Conservation (phyloP, 2,888 invertebrate genomes). For the Peribatodes rhomboidaria region DNA sequence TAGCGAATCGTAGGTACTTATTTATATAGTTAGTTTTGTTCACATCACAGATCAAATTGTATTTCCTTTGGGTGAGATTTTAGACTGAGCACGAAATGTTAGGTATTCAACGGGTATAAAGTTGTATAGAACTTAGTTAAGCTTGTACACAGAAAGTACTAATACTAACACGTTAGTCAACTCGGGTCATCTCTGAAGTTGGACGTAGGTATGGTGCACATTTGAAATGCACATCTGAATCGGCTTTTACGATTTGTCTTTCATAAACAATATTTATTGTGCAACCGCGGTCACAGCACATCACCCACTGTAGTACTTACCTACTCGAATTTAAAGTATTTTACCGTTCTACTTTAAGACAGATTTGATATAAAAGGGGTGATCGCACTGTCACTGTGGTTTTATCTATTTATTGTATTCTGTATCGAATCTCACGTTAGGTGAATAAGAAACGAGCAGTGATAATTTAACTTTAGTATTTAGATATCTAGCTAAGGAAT, state of each 20-base stretch:
- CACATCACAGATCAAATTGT: conserved; percentile 45
- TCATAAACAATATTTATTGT: conserved; percentile 40
- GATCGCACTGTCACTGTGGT: conserved; percentile 51
- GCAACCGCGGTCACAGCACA: conserved; percentile 7
- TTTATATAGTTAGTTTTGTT: conserved; percentile 33
- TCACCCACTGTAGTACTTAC: no score
- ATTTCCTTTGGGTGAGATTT: conserved; percentile 61
- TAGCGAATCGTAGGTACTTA: conserved; percentile 50
- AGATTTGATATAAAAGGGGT: conserved; percentile 27
- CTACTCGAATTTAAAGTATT: conserved; percentile 43
- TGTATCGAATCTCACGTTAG: conserved; percentile 61
- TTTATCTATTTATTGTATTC: conserved; percentile 50
- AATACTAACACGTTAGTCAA: conserved; percentile 38
- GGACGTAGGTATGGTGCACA: conserved; percentile 18
- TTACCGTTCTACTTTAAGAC: conserved; percentile 31
- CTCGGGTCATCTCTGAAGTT: conserved; percentile 12
- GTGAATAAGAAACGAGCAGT: conserved; percentile 64
- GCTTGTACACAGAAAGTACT: conserved; percentile 55
- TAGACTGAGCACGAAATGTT: conserved; percentile 67
- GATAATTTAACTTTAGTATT: conserved; percentile 70
- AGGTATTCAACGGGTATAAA: conserved; percentile 55
- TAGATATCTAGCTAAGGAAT: conserved; percentile 70
- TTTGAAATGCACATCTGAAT: conserved; percentile 28
- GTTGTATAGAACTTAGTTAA: conserved; percentile 47
- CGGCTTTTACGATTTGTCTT: conserved; percentile 51